phyloP scores from a whole-genome alignment of 1,140 invertebrate genomes.

The Caenorhabditis elegans region WBcel235 BX284606.5:11776001-11776500 shows the following conservation, averaged over 20 bases:
- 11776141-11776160: conserved; percentile 95
- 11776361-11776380: neutral
- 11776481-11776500: no score
- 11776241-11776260: conserved; percentile 89
- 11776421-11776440: conserved; percentile 84
- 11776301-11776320: neutral
- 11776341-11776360: neutral
- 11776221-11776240: conserved; percentile 96
- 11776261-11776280: conserved; percentile 90
- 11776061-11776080: conserved; percentile 71
- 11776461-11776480: no score
- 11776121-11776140: conserved; percentile 78
- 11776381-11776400: conserved; percentile 79
- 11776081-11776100: conserved; percentile 99
- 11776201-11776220: conserved; percentile 97
- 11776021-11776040: conserved; percentile 92
- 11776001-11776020: conserved; percentile 93
- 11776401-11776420: conserved; percentile 92
- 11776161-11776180: conserved; percentile 92
- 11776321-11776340: neutral
- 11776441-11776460: conserved; percentile 67
- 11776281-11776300: conserved; percentile 83
- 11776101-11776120: conserved; percentile 93
- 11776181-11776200: conserved; percentile 98
- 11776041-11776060: conserved; percentile 74